Conservation (phyloP, 2,888 invertebrate genomes). For the Chloromyia formosa region DNA sequence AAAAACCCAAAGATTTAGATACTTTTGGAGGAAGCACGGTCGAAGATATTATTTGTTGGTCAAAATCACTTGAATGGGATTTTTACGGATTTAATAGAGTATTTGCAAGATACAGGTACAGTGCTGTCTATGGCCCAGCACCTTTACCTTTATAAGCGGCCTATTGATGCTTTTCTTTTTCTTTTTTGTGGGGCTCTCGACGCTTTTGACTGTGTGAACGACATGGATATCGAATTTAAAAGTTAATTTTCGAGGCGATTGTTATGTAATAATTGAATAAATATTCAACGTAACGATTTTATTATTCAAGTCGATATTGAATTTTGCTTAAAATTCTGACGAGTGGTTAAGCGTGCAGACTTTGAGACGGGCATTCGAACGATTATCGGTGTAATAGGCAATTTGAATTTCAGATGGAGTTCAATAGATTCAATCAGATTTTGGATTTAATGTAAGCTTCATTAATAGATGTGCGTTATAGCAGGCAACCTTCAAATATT, state of each 20-base stretch:
- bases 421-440: too few species aligned
- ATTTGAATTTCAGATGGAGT: too few species aligned
- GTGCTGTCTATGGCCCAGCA: not conserved
- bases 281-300: not conserved
- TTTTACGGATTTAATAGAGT: conserved; percentile 18
- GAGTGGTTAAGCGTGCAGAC: not conserved
- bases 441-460: too few species aligned
- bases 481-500: too few species aligned
- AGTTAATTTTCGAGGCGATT: conserved; percentile 4
- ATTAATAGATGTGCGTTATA: too few species aligned
- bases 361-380: too few species aligned
- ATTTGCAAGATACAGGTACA: conserved; percentile 3
- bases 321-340: not conserved
- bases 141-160: too few species aligned
- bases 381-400: too few species aligned
- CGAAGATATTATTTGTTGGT: conserved; percentile 20
- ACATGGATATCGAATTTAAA: conserved; percentile 6
- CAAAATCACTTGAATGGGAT: conserved; percentile 19
- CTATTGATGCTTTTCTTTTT: too few species aligned
- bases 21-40: conserved; percentile 25
- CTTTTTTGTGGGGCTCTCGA: not conserved
- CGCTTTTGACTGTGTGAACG: not conserved
- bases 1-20: not conserved
- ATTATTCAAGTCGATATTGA: not conserved
- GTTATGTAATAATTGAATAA: conserved; percentile 18